Percentiles rank a stretch among this genome's conserved stretches.
phyloP scores from a whole-genome alignment of 2,888 invertebrate genomes.

The Rotaria socialis region DNA sequence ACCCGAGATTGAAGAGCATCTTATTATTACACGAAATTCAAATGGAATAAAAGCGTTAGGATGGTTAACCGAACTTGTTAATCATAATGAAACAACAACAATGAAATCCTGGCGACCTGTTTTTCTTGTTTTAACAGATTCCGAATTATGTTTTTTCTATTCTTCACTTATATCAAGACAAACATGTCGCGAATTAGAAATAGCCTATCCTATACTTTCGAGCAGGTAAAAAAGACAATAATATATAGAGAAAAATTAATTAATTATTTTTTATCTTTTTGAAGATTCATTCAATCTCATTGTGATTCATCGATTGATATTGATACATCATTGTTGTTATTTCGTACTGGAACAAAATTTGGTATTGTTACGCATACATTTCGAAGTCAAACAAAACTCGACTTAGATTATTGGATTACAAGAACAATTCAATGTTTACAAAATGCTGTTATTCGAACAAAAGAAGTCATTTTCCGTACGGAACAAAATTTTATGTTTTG shows the following conservation, averaged over 20 bases:
- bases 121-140: not conserved
- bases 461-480: slow-evolving; percentile 21
- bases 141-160: not conserved
- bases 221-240: not conserved
- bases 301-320: not conserved
- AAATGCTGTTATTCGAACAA: not conserved
- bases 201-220: not conserved
- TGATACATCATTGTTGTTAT: not conserved
- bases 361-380: not conserved
- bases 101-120: not conserved
- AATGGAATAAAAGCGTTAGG: slow-evolving; percentile 75
- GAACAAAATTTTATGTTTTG: not conserved
- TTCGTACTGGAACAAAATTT: slow-evolving; percentile 17
- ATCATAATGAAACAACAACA: not conserved
- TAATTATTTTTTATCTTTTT: not conserved
- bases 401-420: not conserved
- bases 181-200: not conserved
- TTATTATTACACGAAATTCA: slow-evolving; percentile 59
- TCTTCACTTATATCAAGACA: not conserved
- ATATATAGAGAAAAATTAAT: no score
- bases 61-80: slow-evolving; percentile 69
- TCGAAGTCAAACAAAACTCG: not conserved
- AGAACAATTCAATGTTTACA: not conserved
- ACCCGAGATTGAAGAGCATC: slow-evolving; percentile 28
- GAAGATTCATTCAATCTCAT: not conserved